Evolutionary conservation across 2,113 vertebrate genomes (phyloP).

Genomic region (Suricata suricatta): DNA sequence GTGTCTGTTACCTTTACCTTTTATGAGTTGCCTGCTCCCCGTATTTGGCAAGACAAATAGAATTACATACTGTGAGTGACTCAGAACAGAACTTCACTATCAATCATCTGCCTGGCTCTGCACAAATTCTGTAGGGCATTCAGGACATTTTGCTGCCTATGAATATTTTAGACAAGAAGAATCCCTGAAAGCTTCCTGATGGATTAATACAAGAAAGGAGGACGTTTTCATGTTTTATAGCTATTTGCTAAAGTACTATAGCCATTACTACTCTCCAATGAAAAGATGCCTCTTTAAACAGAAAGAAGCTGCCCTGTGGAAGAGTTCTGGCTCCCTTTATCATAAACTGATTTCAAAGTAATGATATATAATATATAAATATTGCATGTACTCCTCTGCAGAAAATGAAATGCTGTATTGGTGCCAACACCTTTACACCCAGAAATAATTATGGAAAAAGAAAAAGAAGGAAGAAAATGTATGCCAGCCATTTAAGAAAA

Average conservation of each 20-base stretch:
- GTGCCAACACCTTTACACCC: conserved; percentile 71
- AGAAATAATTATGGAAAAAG: conserved; percentile 58
- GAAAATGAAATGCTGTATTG: conserved; percentile 75
- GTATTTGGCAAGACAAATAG: conserved; percentile 90
- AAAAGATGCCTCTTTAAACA: conserved; percentile 75
- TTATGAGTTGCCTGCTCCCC: conserved; percentile 87
- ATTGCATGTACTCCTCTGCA: conserved; percentile 72
- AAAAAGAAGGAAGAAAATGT: conserved; percentile 55
- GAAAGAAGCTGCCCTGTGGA: conserved; percentile 63
- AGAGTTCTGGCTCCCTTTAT: conserved; percentile 70
- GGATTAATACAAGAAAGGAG: conserved; percentile 85
- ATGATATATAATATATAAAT: conserved; percentile 84
- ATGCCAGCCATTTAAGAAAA: conserved; percentile 39
- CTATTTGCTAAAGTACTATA: conserved; percentile 82
- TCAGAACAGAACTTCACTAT: conserved; percentile 87
- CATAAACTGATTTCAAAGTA: conserved; percentile 79
- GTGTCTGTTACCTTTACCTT: conserved; percentile 83
- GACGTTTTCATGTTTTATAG: conserved; percentile 82
- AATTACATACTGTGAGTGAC: conserved; percentile 89
- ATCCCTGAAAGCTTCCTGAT: conserved; percentile 87
- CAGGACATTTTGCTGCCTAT: conserved; percentile 90
- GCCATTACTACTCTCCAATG: conserved; percentile 69
- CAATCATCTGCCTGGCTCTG: conserved; percentile 87
- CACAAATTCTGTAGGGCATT: conserved; percentile 91
- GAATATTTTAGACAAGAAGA: conserved; percentile 91